These are phyloP conservation scores for Neodontobutis hainanensis DNA, from an alignment of 2,113 vertebrate genomes.

Conservation along the genomic window DNA sequence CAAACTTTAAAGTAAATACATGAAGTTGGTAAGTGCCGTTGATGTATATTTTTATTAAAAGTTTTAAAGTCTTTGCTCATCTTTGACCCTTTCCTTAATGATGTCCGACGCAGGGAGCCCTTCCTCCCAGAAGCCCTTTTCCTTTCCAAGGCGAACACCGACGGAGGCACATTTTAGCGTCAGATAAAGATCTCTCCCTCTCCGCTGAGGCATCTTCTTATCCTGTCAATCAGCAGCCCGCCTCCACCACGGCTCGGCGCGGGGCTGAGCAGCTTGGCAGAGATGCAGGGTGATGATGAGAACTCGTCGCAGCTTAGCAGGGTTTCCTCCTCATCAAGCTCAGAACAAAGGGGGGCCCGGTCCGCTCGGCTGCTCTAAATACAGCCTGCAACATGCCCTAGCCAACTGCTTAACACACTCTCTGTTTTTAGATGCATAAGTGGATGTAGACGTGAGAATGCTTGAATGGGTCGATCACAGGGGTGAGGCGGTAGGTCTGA, in stretches of 20 bases:
- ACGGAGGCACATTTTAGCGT: constrained; percentile 32
- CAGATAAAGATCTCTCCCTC: constrained; percentile 51
- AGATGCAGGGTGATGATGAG: constrained; percentile 70
- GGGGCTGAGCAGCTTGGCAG: constrained; percentile 65
- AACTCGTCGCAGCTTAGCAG: constrained; percentile 68
- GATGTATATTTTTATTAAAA: neutral
- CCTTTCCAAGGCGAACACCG: constrained; percentile 18
- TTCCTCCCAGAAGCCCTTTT: constrained; percentile 35
- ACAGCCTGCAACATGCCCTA: constrained; percentile 56
- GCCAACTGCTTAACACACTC: constrained; percentile 46
- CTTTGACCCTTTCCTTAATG: constrained; percentile 28
- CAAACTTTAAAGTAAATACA: no score
- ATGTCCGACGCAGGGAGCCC: constrained; percentile 15
- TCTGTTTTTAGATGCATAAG: constrained; percentile 28
- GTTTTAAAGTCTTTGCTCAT: constrained; percentile 1
- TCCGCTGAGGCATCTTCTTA: constrained; percentile 54
- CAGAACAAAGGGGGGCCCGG: constrained; percentile 65
- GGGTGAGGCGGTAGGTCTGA: constrained; percentile 8
- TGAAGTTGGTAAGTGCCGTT: neutral
- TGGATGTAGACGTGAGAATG: constrained; percentile 25
- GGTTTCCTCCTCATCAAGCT: constrained; percentile 73
- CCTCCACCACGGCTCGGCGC: constrained; percentile 44
- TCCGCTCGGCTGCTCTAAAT: constrained; percentile 66
- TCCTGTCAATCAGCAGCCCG: constrained; percentile 67
- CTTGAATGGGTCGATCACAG: constrained; percentile 10